Evolutionary conservation across 2,888 invertebrate genomes (phyloP).

Genomic region (Scaptomyza reducta): DNA sequence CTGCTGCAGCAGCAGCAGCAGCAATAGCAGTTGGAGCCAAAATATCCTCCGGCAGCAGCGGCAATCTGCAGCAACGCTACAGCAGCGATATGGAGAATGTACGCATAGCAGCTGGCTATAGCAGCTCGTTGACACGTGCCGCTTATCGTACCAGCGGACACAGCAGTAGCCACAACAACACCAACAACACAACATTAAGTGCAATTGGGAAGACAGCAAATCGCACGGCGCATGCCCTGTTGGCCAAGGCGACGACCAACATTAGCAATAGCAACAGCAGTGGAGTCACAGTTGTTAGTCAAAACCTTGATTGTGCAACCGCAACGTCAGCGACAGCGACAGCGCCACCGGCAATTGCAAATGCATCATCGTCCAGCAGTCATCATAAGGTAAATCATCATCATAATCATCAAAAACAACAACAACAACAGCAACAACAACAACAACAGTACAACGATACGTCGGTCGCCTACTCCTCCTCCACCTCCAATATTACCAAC

Average conservation of each 20-base stretch:
- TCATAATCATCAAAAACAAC: constrained; percentile 23
- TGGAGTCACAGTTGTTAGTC: background rate
- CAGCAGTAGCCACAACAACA: constrained; percentile 1
- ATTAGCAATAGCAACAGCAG: background rate
- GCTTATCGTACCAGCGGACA: constrained; percentile 67
- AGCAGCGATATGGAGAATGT: constrained; percentile 63
- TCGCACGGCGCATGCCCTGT: constrained; percentile 42
- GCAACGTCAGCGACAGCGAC: background rate
- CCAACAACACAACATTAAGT: background rate
- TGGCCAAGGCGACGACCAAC: constrained; percentile 35
- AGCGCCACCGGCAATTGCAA: background rate
- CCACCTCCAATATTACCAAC: constrained; percentile 8
- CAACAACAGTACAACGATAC: constrained; percentile 20
- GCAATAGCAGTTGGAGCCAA: background rate
- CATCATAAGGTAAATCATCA: constrained; percentile 54
- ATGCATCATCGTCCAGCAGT: constrained; percentile 25
- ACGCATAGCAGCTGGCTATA: constrained; percentile 65
- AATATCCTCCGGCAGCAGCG: constrained; percentile 68
- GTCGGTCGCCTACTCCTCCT: background rate
- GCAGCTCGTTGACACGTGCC: constrained; percentile 77
- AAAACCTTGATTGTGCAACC: background rate
- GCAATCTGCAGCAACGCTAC: constrained; percentile 80
- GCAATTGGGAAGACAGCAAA: constrained; percentile 41
- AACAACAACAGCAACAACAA: background rate
- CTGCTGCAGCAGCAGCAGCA: background rate